Percentiles rank a stretch among this genome's conserved stretches.
Evolutionary conservation across 2,797 vertebrate species (phyloP).

Genomic region (Clarias fuscus): DNA sequence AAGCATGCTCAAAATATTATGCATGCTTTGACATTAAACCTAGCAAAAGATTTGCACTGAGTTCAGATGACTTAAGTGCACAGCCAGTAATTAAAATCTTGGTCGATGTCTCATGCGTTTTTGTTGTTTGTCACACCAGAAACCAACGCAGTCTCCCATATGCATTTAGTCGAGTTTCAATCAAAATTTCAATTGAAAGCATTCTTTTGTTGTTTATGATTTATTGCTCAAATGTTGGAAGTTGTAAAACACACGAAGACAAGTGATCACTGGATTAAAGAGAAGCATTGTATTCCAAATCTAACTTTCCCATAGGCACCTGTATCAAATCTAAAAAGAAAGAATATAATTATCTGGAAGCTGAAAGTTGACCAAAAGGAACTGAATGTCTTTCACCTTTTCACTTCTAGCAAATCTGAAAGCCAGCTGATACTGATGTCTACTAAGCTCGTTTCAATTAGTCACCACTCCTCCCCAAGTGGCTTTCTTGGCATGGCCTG

Average conservation of each 20-base stretch:
- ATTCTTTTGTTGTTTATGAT: background rate
- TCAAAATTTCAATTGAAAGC: background rate
- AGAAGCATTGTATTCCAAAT: background rate
- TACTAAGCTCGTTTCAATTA: slow-evolving; percentile 49
- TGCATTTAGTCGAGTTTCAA: background rate
- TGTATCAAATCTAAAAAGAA: background rate
- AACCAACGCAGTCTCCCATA: background rate
- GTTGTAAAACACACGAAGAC: background rate
- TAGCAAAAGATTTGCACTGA: background rate
- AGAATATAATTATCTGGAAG: background rate
- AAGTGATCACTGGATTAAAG: background rate
- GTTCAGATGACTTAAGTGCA: background rate
- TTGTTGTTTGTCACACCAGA: background rate
- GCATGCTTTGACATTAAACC: slow-evolving; percentile 38
- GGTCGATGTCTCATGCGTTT: background rate
- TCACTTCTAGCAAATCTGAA: slow-evolving; percentile 19
- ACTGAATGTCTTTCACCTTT: background rate
- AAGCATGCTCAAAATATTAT: slow-evolving; percentile 50
- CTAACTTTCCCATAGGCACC: background rate
- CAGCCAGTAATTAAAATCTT: background rate
- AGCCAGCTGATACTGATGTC: background rate
- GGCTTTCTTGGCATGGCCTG: slow-evolving; percentile 41
- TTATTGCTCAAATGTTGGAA: background rate
- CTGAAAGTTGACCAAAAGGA: background rate
- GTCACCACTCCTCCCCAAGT: slow-evolving; percentile 32